These are phyloP conservation scores for Drosophila multiciliata DNA, from an alignment of 2,888 invertebrate species.

Conservation along the genomic window DNA sequence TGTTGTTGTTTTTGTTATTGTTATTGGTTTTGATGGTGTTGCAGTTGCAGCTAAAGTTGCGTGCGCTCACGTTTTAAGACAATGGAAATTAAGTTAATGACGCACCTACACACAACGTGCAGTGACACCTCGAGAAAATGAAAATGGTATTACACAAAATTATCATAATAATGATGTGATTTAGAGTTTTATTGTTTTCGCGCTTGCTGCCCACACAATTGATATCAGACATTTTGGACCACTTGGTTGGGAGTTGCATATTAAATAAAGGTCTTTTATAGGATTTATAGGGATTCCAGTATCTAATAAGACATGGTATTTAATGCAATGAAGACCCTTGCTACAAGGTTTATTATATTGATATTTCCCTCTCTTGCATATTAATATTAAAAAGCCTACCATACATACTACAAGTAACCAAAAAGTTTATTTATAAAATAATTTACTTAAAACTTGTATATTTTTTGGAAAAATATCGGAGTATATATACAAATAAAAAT, in stretches of 20 bases:
- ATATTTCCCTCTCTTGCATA: background rate
- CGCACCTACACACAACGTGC: slow-evolving; percentile 40
- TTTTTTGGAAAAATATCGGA: background rate
- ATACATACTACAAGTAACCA: background rate
- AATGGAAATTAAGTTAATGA: slow-evolving; percentile 46
- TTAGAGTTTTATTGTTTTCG: slow-evolving; percentile 19
- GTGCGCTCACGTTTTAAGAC: slow-evolving; percentile 28
- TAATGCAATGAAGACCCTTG: background rate
- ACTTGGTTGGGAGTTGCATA: background rate
- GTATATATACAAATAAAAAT: background rate
- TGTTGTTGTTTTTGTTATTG: background rate
- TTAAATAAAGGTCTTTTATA: background rate
- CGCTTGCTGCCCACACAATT: slow-evolving; percentile 25
- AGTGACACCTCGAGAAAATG: slow-evolving; percentile 27
- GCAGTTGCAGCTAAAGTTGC: slow-evolving; percentile 8
- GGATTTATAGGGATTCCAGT: slow-evolving; percentile 3
- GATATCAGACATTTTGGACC: background rate
- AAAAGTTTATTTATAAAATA: background rate
- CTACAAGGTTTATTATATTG: background rate
- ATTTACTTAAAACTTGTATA: background rate
- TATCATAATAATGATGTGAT: slow-evolving; percentile 22
- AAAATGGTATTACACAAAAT: slow-evolving; percentile 32
- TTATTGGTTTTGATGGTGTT: background rate
- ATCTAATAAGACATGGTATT: background rate
- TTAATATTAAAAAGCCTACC: background rate